Evolutionary conservation across 2,113 vertebrate genomes (phyloP).

Genomic region (Lathamus discolor): DNA sequence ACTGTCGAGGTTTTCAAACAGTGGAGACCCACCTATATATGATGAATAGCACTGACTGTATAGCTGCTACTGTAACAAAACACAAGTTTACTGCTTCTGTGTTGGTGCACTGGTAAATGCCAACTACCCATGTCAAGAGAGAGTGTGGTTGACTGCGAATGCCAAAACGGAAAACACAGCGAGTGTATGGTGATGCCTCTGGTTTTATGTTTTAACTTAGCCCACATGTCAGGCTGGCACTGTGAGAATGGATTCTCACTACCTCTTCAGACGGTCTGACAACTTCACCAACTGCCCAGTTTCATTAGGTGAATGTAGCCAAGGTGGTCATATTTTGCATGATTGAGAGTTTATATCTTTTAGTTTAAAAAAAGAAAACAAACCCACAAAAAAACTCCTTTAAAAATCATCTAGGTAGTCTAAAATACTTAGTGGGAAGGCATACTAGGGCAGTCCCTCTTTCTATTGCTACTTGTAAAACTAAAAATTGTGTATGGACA

Average conservation of each 20-base stretch:
- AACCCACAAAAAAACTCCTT: neutral
- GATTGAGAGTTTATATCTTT: slow-evolving; percentile 34
- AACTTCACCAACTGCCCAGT: slow-evolving; percentile 40
- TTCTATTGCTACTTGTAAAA: neutral
- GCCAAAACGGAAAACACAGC: slow-evolving; percentile 53
- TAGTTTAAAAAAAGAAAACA: neutral
- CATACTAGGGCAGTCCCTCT: neutral
- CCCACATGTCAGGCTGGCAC: slow-evolving; percentile 44
- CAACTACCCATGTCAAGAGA: slow-evolving; percentile 22
- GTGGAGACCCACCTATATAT: slow-evolving; percentile 77
- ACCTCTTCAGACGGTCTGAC: slow-evolving; percentile 48
- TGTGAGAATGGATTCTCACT: slow-evolving; percentile 69
- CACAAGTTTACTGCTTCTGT: slow-evolving; percentile 28
- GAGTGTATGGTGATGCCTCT: slow-evolving; percentile 57
- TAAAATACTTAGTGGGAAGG: neutral
- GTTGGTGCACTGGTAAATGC: slow-evolving; percentile 43
- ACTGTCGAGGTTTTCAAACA: slow-evolving; percentile 59
- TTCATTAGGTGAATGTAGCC: slow-evolving; percentile 9
- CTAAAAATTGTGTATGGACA: neutral
- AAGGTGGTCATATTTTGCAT: slow-evolving; percentile 34
- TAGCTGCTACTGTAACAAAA: neutral
- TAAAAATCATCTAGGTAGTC: neutral
- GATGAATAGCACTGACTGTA: slow-evolving; percentile 64
- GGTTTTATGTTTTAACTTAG: slow-evolving; percentile 33
- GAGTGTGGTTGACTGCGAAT: slow-evolving; percentile 44